These are phyloP conservation scores for Folsomia manolachei DNA, from an alignment of 2,888 invertebrate genomes.

Conservation along the genomic window DNA sequence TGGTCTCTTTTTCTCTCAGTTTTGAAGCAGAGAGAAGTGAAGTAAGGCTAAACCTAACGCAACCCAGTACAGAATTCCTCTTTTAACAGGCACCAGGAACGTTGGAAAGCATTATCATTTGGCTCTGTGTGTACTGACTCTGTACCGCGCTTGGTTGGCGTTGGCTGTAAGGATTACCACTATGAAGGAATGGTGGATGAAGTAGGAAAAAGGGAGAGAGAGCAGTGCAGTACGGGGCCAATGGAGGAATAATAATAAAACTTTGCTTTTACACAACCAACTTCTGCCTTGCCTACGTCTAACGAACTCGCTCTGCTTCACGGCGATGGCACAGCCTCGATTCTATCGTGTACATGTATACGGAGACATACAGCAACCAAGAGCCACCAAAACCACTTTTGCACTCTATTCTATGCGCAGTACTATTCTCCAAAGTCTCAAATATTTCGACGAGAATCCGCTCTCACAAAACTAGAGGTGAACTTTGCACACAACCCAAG, in stretches of 20 bases:
- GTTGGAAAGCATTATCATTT: not conserved
- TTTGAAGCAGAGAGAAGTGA: not conserved
- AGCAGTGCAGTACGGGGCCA: not conserved
- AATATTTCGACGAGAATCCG: not conserved
- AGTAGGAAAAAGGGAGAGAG: not conserved
- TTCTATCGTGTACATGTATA: too few species aligned
- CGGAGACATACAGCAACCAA: not conserved
- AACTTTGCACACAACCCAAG: not conserved
- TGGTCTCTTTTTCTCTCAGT: not conserved
- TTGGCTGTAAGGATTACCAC: not conserved
- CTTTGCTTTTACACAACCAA: conserved; percentile 9
- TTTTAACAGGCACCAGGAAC: too few species aligned
- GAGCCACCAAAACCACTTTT: conserved; percentile 8
- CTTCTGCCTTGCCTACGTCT: not conserved
- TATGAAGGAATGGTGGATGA: too few species aligned
- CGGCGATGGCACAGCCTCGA: conserved; percentile 4
- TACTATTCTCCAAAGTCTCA: not conserved
- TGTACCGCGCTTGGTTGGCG: not conserved
- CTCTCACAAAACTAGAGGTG: not conserved
- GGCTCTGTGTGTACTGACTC: not conserved
- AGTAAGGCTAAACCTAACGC: too few species aligned
- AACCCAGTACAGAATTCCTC: too few species aligned
- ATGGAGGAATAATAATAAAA: not conserved
- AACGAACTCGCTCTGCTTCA: too few species aligned
- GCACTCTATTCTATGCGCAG: not conserved